Conservation (phyloP, 2,888 invertebrate species). For the Nysson spinosus region DNA sequence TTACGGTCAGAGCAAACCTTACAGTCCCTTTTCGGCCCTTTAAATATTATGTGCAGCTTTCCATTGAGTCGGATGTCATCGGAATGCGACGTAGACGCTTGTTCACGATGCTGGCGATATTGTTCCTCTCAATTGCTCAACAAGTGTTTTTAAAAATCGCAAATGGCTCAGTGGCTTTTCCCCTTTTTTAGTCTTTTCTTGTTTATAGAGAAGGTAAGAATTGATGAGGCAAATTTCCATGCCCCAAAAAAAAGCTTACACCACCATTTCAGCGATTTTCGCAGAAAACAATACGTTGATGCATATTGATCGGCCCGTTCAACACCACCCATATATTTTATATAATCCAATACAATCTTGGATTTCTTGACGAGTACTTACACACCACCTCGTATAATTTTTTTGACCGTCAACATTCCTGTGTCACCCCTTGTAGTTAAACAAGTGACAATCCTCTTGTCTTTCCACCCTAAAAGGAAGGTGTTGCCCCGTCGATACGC, state of each 20-base stretch:
- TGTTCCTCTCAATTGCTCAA: no score
- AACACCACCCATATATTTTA: slow-evolving; percentile 1
- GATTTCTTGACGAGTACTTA: background rate
- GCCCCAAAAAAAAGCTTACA: slow-evolving; percentile 1
- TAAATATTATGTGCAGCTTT: slow-evolving; percentile 4
- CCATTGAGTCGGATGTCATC: slow-evolving; percentile 8
- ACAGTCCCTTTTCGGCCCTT: slow-evolving; percentile 8
- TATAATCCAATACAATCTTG: background rate
- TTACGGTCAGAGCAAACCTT: slow-evolving; percentile 16
- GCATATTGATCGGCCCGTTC: background rate
- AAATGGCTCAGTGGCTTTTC: slow-evolving; percentile 6
- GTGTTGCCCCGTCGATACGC: background rate
- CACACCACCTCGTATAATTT: slow-evolving; percentile 1
- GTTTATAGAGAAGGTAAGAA: slow-evolving; percentile 3
- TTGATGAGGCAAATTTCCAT: slow-evolving; percentile 7
- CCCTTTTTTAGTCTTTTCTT: slow-evolving; percentile 1
- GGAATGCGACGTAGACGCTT: slow-evolving; percentile 4
- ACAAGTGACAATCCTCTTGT: background rate
- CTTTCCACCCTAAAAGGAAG: background rate
- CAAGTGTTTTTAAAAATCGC: slow-evolving; percentile 1
- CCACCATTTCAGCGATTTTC: slow-evolving; percentile 4
- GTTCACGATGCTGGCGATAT: slow-evolving; percentile 1
- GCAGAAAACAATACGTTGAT: background rate
- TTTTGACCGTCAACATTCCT: background rate
- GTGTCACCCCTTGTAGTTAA: background rate